These are phyloP conservation scores for Okamejei kenojei DNA, from an alignment of 2,797 vertebrate genomes.

Conservation along the genomic window DNA sequence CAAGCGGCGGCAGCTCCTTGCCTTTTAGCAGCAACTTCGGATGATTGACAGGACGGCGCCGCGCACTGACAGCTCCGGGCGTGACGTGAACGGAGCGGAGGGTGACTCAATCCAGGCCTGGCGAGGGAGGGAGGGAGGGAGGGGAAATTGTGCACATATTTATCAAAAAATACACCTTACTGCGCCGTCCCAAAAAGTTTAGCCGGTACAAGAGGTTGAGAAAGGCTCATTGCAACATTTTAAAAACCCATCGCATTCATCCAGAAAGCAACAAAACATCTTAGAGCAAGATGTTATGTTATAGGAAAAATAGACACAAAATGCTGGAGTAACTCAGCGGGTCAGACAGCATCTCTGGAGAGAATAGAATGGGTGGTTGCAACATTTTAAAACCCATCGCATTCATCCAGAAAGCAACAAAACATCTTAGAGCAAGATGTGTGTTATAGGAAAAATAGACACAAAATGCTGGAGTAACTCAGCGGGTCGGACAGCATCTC, in stretches of 20 bases:
- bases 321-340: too few species aligned
- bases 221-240: not conserved
- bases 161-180: not conserved
- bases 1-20: not conserved
- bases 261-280: not conserved
- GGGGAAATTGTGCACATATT: too few species aligned
- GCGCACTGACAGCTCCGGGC: not conserved
- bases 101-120: not conserved
- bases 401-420: not conserved
- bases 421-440: not conserved
- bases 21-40: not conserved
- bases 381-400: not conserved
- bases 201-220: not conserved
- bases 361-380: too few species aligned
- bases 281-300: too few species aligned
- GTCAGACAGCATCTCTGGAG: too few species aligned
- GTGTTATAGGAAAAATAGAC: too few species aligned
- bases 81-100: not conserved
- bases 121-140: not conserved
- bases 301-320: too few species aligned
- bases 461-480: too few species aligned
- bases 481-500: too few species aligned
- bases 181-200: not conserved
- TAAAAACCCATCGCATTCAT: not conserved
- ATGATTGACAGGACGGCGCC: slow-evolving; percentile 13